Percentiles rank a stretch among this genome's conserved stretches.
phyloP scores from a whole-genome alignment of 92 coral and sea anemone species.

The Porites divaricata region DNA sequence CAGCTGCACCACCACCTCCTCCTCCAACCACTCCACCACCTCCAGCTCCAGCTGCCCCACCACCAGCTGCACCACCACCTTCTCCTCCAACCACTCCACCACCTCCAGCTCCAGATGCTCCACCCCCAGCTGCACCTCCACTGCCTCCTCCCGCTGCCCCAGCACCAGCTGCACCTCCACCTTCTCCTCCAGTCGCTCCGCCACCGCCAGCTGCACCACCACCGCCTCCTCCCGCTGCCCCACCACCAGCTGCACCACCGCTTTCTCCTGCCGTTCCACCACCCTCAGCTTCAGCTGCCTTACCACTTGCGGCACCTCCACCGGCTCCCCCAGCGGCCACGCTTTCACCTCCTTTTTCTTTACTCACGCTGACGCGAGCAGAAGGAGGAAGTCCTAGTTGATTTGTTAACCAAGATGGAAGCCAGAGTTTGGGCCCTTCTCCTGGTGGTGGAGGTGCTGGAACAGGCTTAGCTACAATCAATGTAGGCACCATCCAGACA shows the following conservation, averaged over 20 bases:
- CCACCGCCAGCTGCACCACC: slow-evolving; percentile 18
- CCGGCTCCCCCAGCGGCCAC: slow-evolving; percentile 45
- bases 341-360: slow-evolving; percentile 30
- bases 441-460: slow-evolving; percentile 56
- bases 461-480: slow-evolving; percentile 71
- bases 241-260: slow-evolving; percentile 42
- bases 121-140: slow-evolving; percentile 20
- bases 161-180: slow-evolving; percentile 29
- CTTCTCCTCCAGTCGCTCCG: slow-evolving; percentile 28
- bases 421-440: slow-evolving; percentile 72
- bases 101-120: not conserved
- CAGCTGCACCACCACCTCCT: not conserved
- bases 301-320: slow-evolving; percentile 36
- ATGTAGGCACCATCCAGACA: slow-evolving; percentile 84
- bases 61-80: not conserved
- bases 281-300: slow-evolving; percentile 51
- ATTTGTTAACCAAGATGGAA: slow-evolving; percentile 81
- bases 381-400: slow-evolving; percentile 76
- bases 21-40: not conserved
- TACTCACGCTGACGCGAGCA: slow-evolving; percentile 34
- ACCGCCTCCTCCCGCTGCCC: slow-evolving; percentile 11
- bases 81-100: not conserved
- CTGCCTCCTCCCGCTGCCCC: slow-evolving; percentile 39
- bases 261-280: slow-evolving; percentile 47
- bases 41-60: slow-evolving; percentile 10